A percentile compares a stretch with the other conserved stretches of the same genome.
These are phyloP conservation scores for Strigops habroptila DNA, from an alignment of 2,113 vertebrate species.

Conservation along the genomic window DNA sequence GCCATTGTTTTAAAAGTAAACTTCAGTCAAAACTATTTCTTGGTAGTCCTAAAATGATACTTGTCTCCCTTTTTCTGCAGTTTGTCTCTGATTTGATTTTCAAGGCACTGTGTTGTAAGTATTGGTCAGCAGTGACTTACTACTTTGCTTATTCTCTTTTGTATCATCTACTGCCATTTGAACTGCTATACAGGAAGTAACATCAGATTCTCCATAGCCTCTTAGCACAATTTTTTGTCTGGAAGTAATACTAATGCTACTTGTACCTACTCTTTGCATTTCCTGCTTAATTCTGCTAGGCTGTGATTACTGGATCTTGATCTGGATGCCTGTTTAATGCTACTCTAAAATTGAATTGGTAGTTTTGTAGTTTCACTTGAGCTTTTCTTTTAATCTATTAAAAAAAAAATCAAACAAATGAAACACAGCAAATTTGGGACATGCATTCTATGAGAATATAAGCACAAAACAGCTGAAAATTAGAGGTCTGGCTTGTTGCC, in stretches of 20 bases:
- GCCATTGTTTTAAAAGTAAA: not conserved
- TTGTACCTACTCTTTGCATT: not conserved
- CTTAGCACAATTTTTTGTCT: not conserved
- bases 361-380: not conserved
- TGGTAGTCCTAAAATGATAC: not conserved
- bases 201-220: not conserved
- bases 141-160: not conserved
- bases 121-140: not conserved
- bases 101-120: not conserved
- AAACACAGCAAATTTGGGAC: not conserved
- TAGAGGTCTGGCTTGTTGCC: not conserved
- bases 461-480: not conserved
- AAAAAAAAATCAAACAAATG: not conserved
- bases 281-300: not conserved
- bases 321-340: not conserved
- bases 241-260: not conserved
- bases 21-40: not conserved
- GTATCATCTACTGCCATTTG: not conserved
- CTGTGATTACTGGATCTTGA: not conserved
- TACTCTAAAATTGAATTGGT: not conserved
- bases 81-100: conserved; percentile 41
- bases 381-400: not conserved
- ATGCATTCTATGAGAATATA: not conserved
- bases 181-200: not conserved
- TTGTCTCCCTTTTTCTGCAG: conserved; percentile 8